A percentile compares a stretch with the other conserved stretches of the same genome.
Conservation (phyloP, 2,113 vertebrate genomes). For the Falco punctatus region DNA sequence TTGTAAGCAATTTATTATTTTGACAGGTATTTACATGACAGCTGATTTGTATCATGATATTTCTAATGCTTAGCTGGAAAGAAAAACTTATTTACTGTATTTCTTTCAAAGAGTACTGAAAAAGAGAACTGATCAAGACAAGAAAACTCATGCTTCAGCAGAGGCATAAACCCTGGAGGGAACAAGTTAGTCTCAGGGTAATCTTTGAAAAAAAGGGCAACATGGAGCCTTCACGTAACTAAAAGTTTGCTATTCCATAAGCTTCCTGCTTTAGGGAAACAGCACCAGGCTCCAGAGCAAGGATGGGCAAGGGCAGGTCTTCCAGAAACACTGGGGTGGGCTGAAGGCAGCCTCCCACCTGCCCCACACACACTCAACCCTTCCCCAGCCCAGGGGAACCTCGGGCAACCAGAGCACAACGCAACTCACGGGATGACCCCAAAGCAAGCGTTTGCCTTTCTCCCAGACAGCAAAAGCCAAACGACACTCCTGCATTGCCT, state of each 20-base stretch:
- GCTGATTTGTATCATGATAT: not conserved
- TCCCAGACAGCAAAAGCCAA: not conserved
- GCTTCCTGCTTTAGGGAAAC: not conserved
- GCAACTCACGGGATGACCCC: not conserved
- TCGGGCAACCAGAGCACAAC: not conserved
- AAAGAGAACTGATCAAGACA: not conserved
- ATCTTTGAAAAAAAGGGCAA: not conserved
- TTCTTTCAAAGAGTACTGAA: not conserved
- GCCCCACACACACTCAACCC: not conserved
- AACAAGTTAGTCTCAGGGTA: not conserved
- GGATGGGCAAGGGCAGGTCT: not conserved
- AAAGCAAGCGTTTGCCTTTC: not conserved
- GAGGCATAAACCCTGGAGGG: not conserved
- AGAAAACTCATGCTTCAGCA: not conserved
- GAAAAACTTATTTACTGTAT: not conserved
- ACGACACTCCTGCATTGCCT: not conserved
- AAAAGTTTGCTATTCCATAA: not conserved
- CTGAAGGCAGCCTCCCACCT: not conserved
- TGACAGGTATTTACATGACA: not conserved
- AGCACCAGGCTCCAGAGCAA: not conserved
- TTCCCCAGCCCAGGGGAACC: not conserved
- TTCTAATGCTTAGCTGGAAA: not conserved
- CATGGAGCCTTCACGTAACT: not conserved
- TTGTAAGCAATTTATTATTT: not conserved
- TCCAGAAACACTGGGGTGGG: not conserved